phyloP scores from a whole-genome alignment of 64 coral and sea anemone species.

The Montipora capricornis region DNA sequence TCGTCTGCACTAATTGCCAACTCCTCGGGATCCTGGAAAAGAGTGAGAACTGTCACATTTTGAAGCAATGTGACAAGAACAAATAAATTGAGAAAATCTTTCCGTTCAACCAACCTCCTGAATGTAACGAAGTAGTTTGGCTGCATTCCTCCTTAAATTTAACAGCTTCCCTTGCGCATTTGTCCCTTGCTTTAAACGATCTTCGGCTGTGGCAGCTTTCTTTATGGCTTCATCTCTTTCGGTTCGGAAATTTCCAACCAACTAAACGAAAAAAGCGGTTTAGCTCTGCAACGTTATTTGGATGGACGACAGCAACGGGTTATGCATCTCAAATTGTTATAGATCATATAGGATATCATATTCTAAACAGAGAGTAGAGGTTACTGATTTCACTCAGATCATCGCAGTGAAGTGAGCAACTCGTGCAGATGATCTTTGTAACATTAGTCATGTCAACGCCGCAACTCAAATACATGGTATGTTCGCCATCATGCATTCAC shows the following conservation, averaged over 20 bases:
- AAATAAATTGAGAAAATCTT: neutral
- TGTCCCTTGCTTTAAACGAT: neutral
- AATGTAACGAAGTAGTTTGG: slow-evolving; percentile 52
- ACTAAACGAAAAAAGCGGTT: slow-evolving; percentile 6
- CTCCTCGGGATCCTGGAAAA: slow-evolving; percentile 54
- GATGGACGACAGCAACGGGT: no score
- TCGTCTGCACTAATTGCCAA: slow-evolving; percentile 21
- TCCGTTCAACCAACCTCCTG: slow-evolving; percentile 37
- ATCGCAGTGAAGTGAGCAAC: no score
- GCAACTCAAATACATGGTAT: no score
- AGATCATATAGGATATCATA: no score
- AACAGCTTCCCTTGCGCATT: slow-evolving; percentile 28
- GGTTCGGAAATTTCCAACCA: neutral
- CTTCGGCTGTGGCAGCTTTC: slow-evolving; percentile 29
- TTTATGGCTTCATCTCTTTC: neutral
- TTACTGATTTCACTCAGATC: no score
- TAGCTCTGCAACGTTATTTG: neutral
- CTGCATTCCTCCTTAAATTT: slow-evolving; percentile 48
- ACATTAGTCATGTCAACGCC: no score
- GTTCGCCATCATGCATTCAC: no score
- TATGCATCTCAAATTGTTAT: no score
- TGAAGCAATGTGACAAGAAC: no score
- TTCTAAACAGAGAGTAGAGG: no score
- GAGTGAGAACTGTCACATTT: neutral
- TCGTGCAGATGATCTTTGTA: no score